Evolutionary conservation across 2,888 invertebrate species (phyloP).

Genomic region (Masnerella sp.): DNA sequence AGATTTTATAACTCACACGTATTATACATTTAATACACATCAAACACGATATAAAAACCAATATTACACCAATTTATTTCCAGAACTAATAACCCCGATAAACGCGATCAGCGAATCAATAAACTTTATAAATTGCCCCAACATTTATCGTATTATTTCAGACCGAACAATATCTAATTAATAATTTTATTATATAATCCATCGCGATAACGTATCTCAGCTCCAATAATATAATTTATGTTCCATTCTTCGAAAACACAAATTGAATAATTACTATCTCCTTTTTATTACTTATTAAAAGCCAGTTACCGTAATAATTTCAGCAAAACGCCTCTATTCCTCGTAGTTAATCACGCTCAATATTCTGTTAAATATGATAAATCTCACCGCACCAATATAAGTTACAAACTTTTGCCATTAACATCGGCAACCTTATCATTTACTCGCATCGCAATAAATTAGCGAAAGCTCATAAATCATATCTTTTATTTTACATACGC

Average conservation of each 20-base stretch:
- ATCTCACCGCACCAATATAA: slow-evolving; percentile 21
- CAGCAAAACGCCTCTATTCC: slow-evolving; percentile 7
- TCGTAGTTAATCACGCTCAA: slow-evolving; percentile 4
- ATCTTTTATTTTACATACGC: slow-evolving; percentile 14
- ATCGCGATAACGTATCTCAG: neutral
- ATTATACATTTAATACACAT: too few species aligned
- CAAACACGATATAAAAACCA: too few species aligned
- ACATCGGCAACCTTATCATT: slow-evolving; percentile 44
- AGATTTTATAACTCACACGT: too few species aligned
- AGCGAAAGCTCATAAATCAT: slow-evolving; percentile 34
- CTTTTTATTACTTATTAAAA: slow-evolving; percentile 35
- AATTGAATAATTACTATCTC: slow-evolving; percentile 21
- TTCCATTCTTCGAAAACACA: slow-evolving; percentile 13
- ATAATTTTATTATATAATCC: slow-evolving; percentile 8
- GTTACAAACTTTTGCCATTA: slow-evolving; percentile 40
- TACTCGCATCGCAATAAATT: slow-evolving; percentile 33
- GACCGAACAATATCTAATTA: slow-evolving; percentile 9
- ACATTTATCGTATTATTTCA: neutral
- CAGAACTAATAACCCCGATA: too few species aligned
- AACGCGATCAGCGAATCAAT: too few species aligned
- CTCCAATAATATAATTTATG: slow-evolving; percentile 14
- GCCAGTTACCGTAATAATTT: slow-evolving; percentile 18
- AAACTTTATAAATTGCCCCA: neutral
- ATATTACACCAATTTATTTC: too few species aligned
- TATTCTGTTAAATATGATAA: slow-evolving; percentile 31